Evolutionary conservation across 2,113 vertebrate genomes (phyloP), one percentile per base, ranked within the genome.

Genomic region (Burhinus bistriatus): DNA sequence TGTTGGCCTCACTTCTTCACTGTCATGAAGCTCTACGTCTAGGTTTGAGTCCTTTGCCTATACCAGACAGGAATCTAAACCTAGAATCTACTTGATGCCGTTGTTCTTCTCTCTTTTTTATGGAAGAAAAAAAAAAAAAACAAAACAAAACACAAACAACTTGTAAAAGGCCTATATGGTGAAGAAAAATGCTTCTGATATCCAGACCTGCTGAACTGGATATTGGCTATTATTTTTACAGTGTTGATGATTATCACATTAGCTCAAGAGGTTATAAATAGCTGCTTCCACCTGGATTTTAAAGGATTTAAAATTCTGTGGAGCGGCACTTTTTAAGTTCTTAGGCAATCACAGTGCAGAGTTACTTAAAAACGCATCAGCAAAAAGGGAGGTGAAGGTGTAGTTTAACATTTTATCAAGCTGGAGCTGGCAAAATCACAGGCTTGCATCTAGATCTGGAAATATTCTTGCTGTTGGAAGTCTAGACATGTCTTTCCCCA

Each of bases 401-500:
- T 83, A 70, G 61, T 66, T 90, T 76, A 90, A 87, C 55, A 64
- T 83, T 80, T 88, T 95, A 42, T 89, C 59, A 68, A 91, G 34
- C 4, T 78, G 47, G 22, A 73, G 26, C 78, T 91, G 78, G 45
- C 42, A 88, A 95, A 93, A 83, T 94, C 78, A 44, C 4, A 5
- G 42, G 18, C 45, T 93, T 80, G 6, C 62, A 80, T 87, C 81
- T 92, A 81, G 68, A 88, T 77, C 59, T 94, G 93, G 82, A 95
- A 95, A 93, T 95, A 80, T 54, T 88, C 51, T 93, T 93, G 59
- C 29, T 54, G 57, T 80, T 95, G 70, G 65, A 95, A 95, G 94
- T 72, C 93, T 93, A 95, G 96, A 93, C 77, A 55, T 71, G 62
- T 80, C 59, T 90, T 92, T 65, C 58, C 12, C 66, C 40, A 55